Base-by-base conservation (phyloP, 2,113 vertebrate species). In the Lichenostomus cassidix region DNA sequence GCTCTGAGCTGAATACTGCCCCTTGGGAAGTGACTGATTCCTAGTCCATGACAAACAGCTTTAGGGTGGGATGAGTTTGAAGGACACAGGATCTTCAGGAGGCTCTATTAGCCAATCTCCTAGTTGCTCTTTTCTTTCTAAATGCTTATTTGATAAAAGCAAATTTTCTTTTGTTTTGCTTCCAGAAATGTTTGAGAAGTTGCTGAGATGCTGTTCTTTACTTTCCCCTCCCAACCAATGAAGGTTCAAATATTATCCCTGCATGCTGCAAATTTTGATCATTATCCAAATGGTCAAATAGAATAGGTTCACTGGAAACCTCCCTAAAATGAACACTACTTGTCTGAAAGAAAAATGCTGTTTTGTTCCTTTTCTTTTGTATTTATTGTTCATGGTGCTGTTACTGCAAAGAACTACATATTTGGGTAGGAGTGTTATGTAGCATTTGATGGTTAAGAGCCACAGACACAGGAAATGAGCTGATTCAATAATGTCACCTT, bases 161-260 rank as follows among this genome's bases (percentile, higher is more conserved):
- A 39, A 39, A 39, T 9, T 12, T 71, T 52, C 21, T 52, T 27
- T 44, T 73, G 9, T 15, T 85, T 55, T 81, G 24, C 23, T 83
- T 89, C 12, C 71, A 89, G 37, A 28, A 70, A 9, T 20, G 25
- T 41, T 18, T 55, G 39, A 83, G 46, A 58, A 53, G 55, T 21
- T 70, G 27, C 56, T 74, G 41, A 83, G 35, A 5, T 63, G 42
- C 8, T 7, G 3, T 27, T 23, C 47, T 63, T 67, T 23, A 13
- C 15, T 29, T 5, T 27, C 1, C 4, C 7, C 18, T 69, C 39
- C 10, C 39, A 86, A 5, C 3, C 31, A 52, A 11, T 0, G 44
- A 47, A 78, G 5, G 15, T 52, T 83, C 25, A 49, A n/a, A 21
- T 75, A 16, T 41, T 76, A 52, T 19, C 50, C 12, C 47, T 52